phyloP scores from a whole-genome alignment of 2,113 vertebrate genomes.

The Ctenomys sociabilis region DNA sequence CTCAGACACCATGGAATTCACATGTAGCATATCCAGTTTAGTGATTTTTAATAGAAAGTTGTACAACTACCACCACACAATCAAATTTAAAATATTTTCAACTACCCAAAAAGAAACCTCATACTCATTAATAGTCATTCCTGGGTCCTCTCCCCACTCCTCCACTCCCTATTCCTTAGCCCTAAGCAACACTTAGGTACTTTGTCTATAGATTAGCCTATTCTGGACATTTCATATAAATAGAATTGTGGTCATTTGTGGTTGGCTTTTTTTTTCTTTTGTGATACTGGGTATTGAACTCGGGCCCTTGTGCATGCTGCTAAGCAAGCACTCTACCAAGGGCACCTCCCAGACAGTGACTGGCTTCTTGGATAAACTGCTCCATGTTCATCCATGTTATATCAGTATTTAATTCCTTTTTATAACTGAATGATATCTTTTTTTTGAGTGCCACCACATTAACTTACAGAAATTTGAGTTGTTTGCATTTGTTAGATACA shows the following conservation, averaged over 20 bases:
- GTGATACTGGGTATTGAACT: too few relatives aligned
- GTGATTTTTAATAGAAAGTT: background rate
- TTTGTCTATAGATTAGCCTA: background rate
- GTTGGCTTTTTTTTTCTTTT: background rate
- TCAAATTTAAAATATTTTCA: constrained; percentile 23
- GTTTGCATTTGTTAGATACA: background rate
- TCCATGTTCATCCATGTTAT: background rate
- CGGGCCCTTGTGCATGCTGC: too few relatives aligned
- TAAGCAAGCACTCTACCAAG: too few relatives aligned
- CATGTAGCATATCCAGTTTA: background rate
- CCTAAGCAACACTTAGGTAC: background rate
- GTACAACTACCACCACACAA: background rate
- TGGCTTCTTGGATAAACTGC: background rate
- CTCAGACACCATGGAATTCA: constrained; percentile 20
- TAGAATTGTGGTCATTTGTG: background rate
- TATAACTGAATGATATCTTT: background rate
- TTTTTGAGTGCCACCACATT: background rate
- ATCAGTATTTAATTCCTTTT: background rate
- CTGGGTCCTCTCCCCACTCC: background rate
- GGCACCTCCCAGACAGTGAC: background rate
- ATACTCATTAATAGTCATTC: background rate
- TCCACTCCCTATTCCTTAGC: background rate
- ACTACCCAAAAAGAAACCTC: background rate
- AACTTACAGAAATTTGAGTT: background rate
- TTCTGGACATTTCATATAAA: background rate